Evolutionary conservation across 2,113 vertebrate genomes (phyloP).

Genomic region (Odontophorus gujanensis): DNA sequence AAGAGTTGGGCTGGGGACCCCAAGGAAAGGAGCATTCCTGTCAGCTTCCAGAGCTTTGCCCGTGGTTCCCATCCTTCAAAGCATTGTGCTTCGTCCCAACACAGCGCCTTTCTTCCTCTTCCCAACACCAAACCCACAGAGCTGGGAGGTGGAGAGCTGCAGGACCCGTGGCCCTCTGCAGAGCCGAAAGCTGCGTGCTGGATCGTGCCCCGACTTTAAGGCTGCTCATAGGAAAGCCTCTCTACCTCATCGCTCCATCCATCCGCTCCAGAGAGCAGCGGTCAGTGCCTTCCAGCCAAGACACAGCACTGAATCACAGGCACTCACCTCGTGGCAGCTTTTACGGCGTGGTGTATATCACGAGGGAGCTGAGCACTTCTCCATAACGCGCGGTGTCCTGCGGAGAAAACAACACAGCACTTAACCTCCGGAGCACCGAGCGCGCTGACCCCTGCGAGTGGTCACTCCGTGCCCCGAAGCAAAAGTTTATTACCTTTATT

Average conservation of each 20-base stretch:
- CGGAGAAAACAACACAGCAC: not conserved
- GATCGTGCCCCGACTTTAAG: rapidly evolving
- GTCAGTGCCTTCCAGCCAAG: not conserved
- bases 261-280: not conserved
- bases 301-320: not conserved
- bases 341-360: not conserved
- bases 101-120: not conserved
- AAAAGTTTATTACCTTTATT: conserved; percentile 32
- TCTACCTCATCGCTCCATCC: not conserved
- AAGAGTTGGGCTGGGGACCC: not conserved
- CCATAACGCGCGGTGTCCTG: not conserved
- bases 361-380: not conserved
- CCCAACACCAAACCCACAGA: not conserved
- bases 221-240: not conserved
- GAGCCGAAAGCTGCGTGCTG: not conserved
- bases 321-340: not conserved
- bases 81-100: not conserved
- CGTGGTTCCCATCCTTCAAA: not conserved
- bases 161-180: not conserved
- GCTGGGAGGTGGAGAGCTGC: not conserved
- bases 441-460: not conserved
- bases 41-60: not conserved
- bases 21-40: not conserved
- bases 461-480: conserved; percentile 24
- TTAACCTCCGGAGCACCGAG: not conserved